A percentile compares a stretch with the other conserved stretches of the same genome.
Evolutionary conservation across 2,113 vertebrate species (phyloP).

Genomic region (Struthidea cinerea): DNA sequence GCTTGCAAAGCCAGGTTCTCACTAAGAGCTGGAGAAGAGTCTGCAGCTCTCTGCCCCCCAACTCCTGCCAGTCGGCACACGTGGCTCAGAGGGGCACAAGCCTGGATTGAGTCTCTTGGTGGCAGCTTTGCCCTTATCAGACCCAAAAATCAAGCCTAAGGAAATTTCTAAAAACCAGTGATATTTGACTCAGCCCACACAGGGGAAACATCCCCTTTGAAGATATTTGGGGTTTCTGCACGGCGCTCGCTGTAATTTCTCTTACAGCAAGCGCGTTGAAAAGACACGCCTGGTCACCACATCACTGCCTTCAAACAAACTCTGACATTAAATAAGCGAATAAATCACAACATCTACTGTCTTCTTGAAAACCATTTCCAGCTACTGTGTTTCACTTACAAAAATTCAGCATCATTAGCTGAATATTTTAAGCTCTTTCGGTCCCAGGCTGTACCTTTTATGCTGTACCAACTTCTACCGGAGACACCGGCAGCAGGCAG

Average conservation of each 20-base stretch:
- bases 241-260: background rate
- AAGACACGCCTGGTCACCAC: background rate
- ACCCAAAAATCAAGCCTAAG: conserved; percentile 30
- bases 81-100: accelerated
- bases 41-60: background rate
- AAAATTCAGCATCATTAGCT: background rate
- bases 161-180: conserved; percentile 62
- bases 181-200: conserved; percentile 62
- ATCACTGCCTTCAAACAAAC: background rate
- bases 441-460: background rate
- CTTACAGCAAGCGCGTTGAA: background rate
- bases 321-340: background rate
- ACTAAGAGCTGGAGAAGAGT: accelerated
- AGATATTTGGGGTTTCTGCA: conserved; percentile 56
- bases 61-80: accelerated
- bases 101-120: background rate
- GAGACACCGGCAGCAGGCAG: background rate
- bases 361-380: background rate
- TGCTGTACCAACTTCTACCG: background rate
- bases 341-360: background rate
- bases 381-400: background rate
- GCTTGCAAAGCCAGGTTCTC: background rate
- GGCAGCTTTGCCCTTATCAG: background rate
- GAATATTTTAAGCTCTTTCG: background rate
- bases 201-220: conserved; percentile 50